Conservation (phyloP, 2,797 vertebrate genomes). For the Microtus agrestis region DNA sequence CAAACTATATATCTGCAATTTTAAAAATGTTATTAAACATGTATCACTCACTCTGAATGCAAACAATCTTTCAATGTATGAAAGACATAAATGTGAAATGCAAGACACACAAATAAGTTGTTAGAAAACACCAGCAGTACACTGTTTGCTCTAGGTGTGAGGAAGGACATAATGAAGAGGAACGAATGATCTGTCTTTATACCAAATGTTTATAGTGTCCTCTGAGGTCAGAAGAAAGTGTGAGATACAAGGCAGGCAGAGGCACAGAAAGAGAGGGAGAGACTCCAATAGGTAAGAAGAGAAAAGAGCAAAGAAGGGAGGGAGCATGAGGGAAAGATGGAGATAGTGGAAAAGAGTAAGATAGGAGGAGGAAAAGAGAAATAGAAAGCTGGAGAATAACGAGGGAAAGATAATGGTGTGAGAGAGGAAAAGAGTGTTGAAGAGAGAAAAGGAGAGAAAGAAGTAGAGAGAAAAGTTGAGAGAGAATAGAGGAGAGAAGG, state of each 20-base stretch:
- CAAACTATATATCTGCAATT: neutral
- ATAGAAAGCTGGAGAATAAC: neutral
- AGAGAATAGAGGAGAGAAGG: neutral
- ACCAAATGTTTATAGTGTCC: neutral
- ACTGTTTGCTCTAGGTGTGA: no score
- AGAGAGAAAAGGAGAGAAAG: neutral
- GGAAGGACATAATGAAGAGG: neutral
- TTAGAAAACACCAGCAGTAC: neutral
- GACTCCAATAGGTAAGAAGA: neutral
- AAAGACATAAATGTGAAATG: neutral
- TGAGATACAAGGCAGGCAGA: neutral
- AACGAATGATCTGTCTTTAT: neutral
- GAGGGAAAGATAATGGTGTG: neutral
- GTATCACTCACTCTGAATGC: no score
- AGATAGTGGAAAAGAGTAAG: neutral
- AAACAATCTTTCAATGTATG: neutral
- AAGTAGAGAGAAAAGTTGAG: neutral
- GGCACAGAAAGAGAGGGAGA: neutral
- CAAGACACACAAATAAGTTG: neutral
- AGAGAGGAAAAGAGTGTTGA: neutral
- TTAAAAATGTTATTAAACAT: no score
- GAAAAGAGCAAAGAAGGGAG: neutral
- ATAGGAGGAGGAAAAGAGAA: neutral
- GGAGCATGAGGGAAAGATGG: neutral
- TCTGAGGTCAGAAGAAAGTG: neutral